Conservation (phyloP, 1,140 invertebrate genomes). For the Oreohelix idahoensis region DNA sequence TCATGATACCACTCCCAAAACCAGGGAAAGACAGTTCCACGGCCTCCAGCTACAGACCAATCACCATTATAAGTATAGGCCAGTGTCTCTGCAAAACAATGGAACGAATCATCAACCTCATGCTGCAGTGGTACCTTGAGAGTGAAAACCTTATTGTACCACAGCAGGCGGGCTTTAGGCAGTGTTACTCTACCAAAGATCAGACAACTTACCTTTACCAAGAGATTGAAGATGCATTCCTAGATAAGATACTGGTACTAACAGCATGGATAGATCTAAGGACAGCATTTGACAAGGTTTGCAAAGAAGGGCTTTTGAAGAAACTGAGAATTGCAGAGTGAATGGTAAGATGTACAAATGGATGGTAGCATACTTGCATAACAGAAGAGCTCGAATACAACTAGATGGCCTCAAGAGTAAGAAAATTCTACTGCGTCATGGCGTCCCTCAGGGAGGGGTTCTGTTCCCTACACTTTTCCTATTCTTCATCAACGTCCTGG, state of each 20-base stretch:
- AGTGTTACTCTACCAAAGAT: not conserved
- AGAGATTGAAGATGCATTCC: not conserved
- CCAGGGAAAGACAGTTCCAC: not conserved
- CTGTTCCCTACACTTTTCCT: no score
- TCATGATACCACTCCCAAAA: not conserved
- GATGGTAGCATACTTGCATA: no score
- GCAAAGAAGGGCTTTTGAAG: no score
- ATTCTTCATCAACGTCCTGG: no score
- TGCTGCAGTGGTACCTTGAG: not conserved
- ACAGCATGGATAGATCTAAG: not conserved
- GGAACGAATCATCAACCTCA: not conserved
- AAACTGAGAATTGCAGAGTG: no score
- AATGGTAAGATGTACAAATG: no score
- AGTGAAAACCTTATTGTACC: not conserved
- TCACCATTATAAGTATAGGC: no score
- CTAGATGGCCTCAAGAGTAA: no score
- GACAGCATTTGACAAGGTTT: no score
- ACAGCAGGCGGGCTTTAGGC: not conserved
- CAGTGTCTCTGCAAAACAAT: not conserved
- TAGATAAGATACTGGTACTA: not conserved
- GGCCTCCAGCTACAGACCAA: not conserved
- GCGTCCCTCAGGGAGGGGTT: no score
- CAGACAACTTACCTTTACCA: not conserved
- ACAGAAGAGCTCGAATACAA: no score
- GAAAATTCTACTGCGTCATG: no score